Conservation (phyloP, 2,113 vertebrate genomes). For the Falcunculus frontatus region DNA sequence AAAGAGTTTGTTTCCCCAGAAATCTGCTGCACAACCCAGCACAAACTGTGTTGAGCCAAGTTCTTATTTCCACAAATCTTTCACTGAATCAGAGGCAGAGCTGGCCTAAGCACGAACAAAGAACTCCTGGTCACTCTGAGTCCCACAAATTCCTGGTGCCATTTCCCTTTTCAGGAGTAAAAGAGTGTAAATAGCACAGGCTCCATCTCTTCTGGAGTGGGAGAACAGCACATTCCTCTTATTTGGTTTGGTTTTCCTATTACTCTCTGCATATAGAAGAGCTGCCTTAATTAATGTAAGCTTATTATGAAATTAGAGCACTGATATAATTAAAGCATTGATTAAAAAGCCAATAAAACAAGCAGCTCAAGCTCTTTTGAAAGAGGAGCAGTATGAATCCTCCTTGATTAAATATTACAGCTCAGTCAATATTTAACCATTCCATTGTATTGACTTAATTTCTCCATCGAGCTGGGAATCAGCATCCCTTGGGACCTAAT, state of each 20-base stretch:
- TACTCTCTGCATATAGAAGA: neutral
- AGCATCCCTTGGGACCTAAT: slow-evolving; percentile 11
- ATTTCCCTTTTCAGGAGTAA: neutral
- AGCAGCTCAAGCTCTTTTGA: slow-evolving; percentile 7
- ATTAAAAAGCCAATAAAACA: slow-evolving; percentile 55
- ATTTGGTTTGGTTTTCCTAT: slow-evolving; percentile 7
- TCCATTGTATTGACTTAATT: slow-evolving; percentile 42
- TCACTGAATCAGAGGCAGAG: neutral
- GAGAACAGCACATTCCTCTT: neutral
- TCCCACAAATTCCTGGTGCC: neutral
- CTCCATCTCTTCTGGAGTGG: neutral
- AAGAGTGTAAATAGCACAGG: neutral
- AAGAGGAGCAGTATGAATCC: slow-evolving; percentile 32
- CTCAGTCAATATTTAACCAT: slow-evolving; percentile 53
- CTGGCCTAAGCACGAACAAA: neutral
- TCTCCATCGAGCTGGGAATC: neutral
- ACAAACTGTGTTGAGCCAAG: neutral
- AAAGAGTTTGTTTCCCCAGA: neutral
- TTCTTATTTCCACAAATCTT: neutral
- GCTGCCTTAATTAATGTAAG: slow-evolving; percentile 52
- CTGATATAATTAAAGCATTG: slow-evolving; percentile 55
- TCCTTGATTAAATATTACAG: slow-evolving; percentile 54
- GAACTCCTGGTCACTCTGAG: neutral
- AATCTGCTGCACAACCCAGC: neutral
- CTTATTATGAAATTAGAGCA: slow-evolving; percentile 53